These are phyloP conservation scores for Numida meleagris DNA, from an alignment of 2,113 vertebrate genomes.

Conservation along the genomic window DNA sequence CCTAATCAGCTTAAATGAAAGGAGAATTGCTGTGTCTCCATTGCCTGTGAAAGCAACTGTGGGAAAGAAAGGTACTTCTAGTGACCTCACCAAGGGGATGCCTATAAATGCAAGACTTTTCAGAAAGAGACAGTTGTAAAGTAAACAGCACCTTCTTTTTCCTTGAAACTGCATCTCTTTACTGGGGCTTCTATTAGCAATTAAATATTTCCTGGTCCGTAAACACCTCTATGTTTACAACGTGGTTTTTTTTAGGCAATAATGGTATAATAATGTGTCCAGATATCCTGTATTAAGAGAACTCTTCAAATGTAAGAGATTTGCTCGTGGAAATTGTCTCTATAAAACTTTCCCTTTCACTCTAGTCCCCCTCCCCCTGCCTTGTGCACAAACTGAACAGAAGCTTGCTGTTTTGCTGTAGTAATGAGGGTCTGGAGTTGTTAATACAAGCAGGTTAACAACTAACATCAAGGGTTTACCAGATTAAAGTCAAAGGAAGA, in stretches of 20 bases:
- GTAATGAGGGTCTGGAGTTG: constrained; percentile 30
- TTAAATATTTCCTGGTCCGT: constrained; percentile 39
- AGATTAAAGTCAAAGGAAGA: constrained; percentile 71
- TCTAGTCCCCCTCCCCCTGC: neutral
- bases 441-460: constrained; percentile 70
- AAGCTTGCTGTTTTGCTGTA: constrained; percentile 23
- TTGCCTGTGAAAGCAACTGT: neutral
- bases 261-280: too few relatives aligned
- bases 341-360: neutral
- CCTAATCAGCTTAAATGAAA: neutral
- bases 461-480: constrained; percentile 62
- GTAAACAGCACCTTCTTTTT: neutral
- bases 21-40: neutral
- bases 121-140: neutral
- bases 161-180: constrained; percentile 7
- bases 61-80: neutral
- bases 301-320: constrained; percentile 43
- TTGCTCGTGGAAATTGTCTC: constrained; percentile 42
- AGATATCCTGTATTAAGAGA: constrained; percentile 35
- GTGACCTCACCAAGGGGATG: neutral
- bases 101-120: neutral
- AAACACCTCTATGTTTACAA: constrained; percentile 19
- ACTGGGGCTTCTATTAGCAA: neutral
- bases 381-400: neutral
- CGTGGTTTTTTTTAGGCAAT: neutral